Base-by-base conservation (phyloP, 2,113 vertebrate species). In the Hoplias malabaricus region DNA sequence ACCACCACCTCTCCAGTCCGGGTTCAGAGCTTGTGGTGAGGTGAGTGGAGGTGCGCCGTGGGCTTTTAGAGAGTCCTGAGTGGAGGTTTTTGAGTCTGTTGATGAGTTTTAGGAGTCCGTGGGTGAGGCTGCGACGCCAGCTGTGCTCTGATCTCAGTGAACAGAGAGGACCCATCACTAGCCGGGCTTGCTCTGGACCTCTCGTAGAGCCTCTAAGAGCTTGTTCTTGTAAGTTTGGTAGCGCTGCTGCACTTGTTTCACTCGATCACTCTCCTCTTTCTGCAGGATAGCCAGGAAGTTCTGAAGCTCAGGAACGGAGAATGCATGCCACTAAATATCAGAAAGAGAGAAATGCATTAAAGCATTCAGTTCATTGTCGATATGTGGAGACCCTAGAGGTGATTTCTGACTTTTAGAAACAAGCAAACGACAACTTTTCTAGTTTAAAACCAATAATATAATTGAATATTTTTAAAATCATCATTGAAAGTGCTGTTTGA, bases 271-370 rank as follows among this genome's bases (percentile, higher is more conserved):
- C 82, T 99, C 97, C 71, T 99, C 98, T 61, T 94, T 98, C 75
- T 91, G 91, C 89, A 99, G 89, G 83, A 99, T 96, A 2, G 94
- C 90, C 83, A 99, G 84, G 91, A 99, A 99, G 90, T 99, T 99
- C 86, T 98, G 95, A 29, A 99, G 94, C 88, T 99, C 98, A 0
- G 97, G 97, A 78, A 99, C 93, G 14, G 96, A 97, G 90, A 99
- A 99, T 0, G 95, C 97, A 0, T 99, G 95, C 96, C 96, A 99
- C 98, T 99, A 91, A 43, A 76, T 46, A 34, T 50, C 27, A 36
- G 27, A 59, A 69, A 57, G 50, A 72, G 38, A 21, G 65, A 21
- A 0, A 16, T 10, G 54, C 40, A 56, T 1, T 57, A n/a, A 43
- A 68, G 16, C 65, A 29, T 12, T 3, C 40, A 19, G 40, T 46